Conservation (phyloP, 2,888 invertebrate species). For the Dryomyza anilis region DNA sequence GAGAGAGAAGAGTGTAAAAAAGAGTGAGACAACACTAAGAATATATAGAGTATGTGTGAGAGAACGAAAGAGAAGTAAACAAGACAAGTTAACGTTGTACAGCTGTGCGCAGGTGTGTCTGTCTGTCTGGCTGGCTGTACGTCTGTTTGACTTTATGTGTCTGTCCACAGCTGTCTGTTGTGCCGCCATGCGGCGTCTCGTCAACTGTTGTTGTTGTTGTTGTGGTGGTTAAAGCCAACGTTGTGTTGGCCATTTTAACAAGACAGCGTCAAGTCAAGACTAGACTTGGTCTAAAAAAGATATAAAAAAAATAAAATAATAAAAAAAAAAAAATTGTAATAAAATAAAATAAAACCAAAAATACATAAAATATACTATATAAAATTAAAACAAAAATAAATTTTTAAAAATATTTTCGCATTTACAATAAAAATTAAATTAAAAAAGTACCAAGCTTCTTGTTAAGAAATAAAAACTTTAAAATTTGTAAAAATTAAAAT, state of each 20-base stretch:
- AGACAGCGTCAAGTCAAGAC: constrained; percentile 21
- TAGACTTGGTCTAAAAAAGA: no score
- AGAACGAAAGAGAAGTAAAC: neutral
- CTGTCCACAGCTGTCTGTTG: neutral
- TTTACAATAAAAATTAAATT: no score
- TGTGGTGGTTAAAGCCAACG: no score
- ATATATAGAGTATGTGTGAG: no score
- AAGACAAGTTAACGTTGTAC: neutral
- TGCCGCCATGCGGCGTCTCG: neutral
- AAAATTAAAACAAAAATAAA: no score
- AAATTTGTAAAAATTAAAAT: no score
- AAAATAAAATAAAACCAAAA: neutral
- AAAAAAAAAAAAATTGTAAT: neutral
- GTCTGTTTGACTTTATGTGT: neutral
- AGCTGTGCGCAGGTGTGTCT: neutral
- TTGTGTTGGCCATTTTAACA: constrained; percentile 12
- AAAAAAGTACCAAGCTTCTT: no score
- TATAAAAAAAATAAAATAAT: neutral
- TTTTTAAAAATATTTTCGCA: no score
- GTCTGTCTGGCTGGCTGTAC: neutral
- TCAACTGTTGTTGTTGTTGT: neutral
- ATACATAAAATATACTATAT: neutral
- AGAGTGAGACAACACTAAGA: no score
- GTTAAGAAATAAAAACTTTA: no score
- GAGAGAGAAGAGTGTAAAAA: no score